phyloP scores from a whole-genome alignment of 2,797 vertebrate genomes.

The Rhabdophis nuchalis region DNA sequence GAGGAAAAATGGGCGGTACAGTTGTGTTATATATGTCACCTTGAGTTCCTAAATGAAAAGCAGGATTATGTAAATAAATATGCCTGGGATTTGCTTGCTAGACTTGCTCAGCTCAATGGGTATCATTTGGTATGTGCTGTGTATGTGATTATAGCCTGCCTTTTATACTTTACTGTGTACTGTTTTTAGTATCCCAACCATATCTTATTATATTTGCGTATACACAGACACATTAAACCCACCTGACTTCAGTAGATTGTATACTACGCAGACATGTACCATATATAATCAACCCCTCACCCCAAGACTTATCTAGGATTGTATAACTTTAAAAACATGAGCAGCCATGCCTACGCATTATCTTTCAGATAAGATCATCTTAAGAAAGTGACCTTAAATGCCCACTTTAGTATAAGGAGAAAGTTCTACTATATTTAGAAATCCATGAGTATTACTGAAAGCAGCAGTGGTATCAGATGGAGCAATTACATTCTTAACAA shows the following conservation, averaged over 20 bases:
- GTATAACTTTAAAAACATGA: constrained; percentile 48
- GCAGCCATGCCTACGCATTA: constrained; percentile 18
- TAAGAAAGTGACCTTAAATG: constrained; percentile 31
- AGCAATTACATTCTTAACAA: constrained; percentile 4
- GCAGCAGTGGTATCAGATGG: neutral
- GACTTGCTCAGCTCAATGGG: neutral
- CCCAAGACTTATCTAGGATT: neutral
- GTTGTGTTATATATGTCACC: neutral
- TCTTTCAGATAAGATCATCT: constrained; percentile 51
- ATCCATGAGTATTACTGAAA: neutral
- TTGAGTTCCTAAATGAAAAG: neutral
- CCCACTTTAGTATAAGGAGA: constrained; percentile 30
- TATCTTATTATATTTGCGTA: neutral
- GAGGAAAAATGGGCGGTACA: neutral
- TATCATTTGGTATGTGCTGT: neutral
- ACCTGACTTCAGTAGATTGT: neutral
- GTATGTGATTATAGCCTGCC: neutral
- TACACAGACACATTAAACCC: neutral
- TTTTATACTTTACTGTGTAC: neutral
- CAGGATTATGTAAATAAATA: neutral
- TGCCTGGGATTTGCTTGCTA: neutral
- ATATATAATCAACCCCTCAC: constrained; percentile 25
- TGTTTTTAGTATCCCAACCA: neutral
- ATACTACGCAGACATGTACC: neutral
- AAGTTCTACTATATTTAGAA: neutral